Evolutionary conservation across 1,140 invertebrate species (phyloP).

Genomic region (Semibalanus balanoides): DNA sequence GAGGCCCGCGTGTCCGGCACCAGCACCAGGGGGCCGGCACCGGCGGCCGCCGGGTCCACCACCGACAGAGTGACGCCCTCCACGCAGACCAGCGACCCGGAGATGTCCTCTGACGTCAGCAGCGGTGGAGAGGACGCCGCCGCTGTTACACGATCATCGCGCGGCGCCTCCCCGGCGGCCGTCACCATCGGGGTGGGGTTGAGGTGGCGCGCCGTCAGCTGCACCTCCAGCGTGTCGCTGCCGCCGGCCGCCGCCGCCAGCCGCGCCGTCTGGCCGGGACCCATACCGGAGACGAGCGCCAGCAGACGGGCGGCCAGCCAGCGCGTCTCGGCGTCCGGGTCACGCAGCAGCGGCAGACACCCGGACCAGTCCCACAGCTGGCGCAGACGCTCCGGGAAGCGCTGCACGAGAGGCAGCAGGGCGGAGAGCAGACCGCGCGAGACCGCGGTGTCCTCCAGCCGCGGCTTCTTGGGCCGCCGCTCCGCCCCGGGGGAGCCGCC

Average conservation of each 20-base stretch:
- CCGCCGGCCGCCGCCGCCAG: neutral
- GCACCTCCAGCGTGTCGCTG: neutral
- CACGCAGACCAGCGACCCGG: neutral
- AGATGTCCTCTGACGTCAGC: neutral
- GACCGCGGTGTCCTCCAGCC: neutral
- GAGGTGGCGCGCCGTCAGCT: neutral
- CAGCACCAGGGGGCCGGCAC: neutral
- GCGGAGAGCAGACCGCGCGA: neutral
- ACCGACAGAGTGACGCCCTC: neutral
- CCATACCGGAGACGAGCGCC: neutral
- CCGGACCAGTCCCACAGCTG: neutral
- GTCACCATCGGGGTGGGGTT: neutral
- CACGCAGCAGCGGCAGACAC: neutral
- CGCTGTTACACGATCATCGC: neutral
- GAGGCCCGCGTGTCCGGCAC: neutral
- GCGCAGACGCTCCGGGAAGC: neutral
- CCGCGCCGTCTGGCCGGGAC: neutral
- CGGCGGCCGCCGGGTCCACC: neutral
- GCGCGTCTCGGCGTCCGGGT: neutral
- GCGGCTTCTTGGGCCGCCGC: neutral
- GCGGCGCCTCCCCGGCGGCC: no score
- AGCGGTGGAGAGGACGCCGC: neutral
- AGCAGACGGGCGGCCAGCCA: neutral
- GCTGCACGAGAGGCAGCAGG: neutral
- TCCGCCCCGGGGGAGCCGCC: no score